Evolutionary conservation across 2,113 vertebrate genomes (phyloP), one percentile per base, ranked within the genome.

Genomic region (Naja naja): DNA sequence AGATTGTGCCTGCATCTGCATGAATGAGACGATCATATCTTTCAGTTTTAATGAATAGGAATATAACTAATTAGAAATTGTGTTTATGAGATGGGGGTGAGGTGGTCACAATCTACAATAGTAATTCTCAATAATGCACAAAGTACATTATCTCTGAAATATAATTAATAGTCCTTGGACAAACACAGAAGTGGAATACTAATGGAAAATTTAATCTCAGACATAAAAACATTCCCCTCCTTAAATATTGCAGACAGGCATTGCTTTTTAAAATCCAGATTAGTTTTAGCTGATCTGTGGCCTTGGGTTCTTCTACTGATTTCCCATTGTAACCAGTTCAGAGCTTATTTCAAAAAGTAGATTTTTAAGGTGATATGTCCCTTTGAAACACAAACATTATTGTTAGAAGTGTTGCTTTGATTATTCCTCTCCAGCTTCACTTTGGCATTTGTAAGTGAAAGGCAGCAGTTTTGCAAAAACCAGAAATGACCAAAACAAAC

Each of bases 171-270:
- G 93, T 95, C 95, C 95, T 94, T 91, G 94, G 94, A 95, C 96
- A 95, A 96, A 96, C 95, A 86, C 94, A 95, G 96, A 96, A 96
- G 94, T 95, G 95, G 95, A 97, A 96, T 97, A 95, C 93, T 96
- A 96, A 97, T 96, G 95, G 93, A 91, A 96, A 96, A 95, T 95
- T 95, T 95, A 96, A 97, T 97, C 95, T 95, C 86, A 92, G 93
- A 91, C 92, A 94, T 93, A 92, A 96, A 94, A 96, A 95, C 94
- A 20, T 43, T 9, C 34, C 18, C 74, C 34, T 9, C 34, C 34
- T 39, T 39, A 43, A 81, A 81, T 22, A 43, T 4, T 81, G 49
- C 93, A 45, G 49, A 94, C 92, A 92, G 58, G 74, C 90, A 96
- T 94, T 86, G 91, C 30, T 69, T 96, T 97, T 96, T 96, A 95